Base-by-base conservation (phyloP, 2,797 vertebrate species). In the Channa striata region DNA sequence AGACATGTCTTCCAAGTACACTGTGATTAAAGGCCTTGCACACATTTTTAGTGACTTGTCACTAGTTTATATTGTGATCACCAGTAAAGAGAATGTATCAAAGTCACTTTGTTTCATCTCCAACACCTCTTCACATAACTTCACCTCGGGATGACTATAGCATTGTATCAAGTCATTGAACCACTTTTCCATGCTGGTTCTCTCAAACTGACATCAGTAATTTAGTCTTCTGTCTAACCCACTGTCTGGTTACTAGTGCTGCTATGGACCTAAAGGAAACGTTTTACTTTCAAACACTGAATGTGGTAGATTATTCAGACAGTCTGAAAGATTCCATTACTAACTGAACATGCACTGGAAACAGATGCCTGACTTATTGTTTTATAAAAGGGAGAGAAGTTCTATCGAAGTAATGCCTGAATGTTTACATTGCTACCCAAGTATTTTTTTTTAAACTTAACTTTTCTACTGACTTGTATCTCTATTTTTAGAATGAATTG, bases 401-500 rank as follows among this genome's bases (percentile, higher is more conserved):
- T 83, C 70, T 87, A 81, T 85, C 74, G 80, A 83, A 80, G 81
- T 79, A 68, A 80, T 71, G 78, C 69, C 67, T 87, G 74, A 89
- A 89, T 89, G 92, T 94, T 94, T 93, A 93, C 91, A 91, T 90
- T 87, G 77, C 74, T 86, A 86, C 86, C 72, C 69, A 77, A 89
- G 83, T 81, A 62, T 87, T 81, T 30, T 81, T 30, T 30, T 83
- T 59, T 77, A 80, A 78, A 72, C 58, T 66, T 78, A 85, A 84
- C 75, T 66, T 80, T 91, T 89, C 25, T 87, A 75, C 74, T 84
- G 65, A 83, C 66, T 61, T 47, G 44, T 47, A 46, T 46, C 43
- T 43, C 16, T 64, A 71, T 82, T 83, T 86, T 89, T 92, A 80
- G 74, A 72, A 76, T 77, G 62, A 80, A 86, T 89, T 80, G 47